Evolutionary conservation across 35 echinoderm and acorn worm species (phyloP).

Genomic region (Ophiothrix spiculata): DNA sequence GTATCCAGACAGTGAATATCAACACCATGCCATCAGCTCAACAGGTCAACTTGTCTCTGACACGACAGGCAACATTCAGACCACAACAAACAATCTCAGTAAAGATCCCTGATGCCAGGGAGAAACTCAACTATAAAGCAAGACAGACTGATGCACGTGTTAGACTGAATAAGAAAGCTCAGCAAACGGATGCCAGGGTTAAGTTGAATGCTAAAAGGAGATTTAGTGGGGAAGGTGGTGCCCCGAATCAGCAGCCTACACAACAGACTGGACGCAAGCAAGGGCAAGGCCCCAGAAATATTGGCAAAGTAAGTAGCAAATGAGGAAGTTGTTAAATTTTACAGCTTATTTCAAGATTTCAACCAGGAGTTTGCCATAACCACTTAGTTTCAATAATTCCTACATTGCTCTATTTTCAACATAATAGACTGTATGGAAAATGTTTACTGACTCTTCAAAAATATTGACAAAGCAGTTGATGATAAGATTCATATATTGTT

Average conservation of each 20-base stretch:
- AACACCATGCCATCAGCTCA: background rate
- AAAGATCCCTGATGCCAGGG: slow-evolving; percentile 49
- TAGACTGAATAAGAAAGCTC: slow-evolving; percentile 53
- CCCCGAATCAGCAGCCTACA: background rate
- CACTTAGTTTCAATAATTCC: too few relatives aligned
- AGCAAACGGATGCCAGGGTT: slow-evolving; percentile 51
- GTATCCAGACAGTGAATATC: background rate
- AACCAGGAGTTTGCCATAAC: too few relatives aligned
- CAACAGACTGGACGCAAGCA: background rate
- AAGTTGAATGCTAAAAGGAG: slow-evolving; percentile 32
- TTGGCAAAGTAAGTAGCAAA: background rate
- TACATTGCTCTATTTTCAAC: too few relatives aligned
- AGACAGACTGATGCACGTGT: slow-evolving; percentile 54
- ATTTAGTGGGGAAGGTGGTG: background rate
- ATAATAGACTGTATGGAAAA: too few relatives aligned
- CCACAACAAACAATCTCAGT: slow-evolving; percentile 20
- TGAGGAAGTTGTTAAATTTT: too few relatives aligned
- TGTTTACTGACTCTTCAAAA: too few relatives aligned
- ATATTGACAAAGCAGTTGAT: too few relatives aligned
- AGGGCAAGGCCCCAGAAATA: background rate
- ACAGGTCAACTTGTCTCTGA: slow-evolving; percentile 15
- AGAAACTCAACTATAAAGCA: slow-evolving; percentile 65
- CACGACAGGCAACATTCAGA: slow-evolving; percentile 3
- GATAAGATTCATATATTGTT: too few relatives aligned
- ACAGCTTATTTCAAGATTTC: too few relatives aligned